Evolutionary conservation across 2,797 vertebrate species (phyloP).

Genomic region (Macropus fuliginosus): DNA sequence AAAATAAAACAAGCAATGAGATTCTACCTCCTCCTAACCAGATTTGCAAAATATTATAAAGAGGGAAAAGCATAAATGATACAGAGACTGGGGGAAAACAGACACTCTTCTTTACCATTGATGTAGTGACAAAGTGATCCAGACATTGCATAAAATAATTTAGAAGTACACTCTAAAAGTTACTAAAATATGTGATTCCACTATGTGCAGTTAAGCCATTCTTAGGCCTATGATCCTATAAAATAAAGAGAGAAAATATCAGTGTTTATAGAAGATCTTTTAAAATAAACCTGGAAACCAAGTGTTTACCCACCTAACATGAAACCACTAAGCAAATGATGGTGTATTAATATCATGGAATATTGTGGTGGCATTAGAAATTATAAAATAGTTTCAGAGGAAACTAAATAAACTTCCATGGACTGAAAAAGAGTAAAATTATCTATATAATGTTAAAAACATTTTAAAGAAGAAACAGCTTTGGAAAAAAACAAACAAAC

Average conservation of each 20-base stretch:
- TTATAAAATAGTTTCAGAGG: background rate
- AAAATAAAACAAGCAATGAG: background rate
- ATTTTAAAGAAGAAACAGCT: background rate
- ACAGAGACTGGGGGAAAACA: background rate
- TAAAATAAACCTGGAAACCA: background rate
- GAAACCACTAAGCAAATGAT: background rate
- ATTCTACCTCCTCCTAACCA: background rate
- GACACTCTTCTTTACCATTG: background rate
- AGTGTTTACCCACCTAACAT: background rate
- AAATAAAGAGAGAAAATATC: background rate
- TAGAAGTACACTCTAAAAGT: background rate
- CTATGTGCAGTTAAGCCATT: background rate
- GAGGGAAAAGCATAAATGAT: background rate
- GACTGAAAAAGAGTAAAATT: background rate
- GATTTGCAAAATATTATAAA: background rate
- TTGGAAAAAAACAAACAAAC: background rate
- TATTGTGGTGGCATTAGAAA: background rate
- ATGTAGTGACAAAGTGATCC: background rate
- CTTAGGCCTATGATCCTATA: background rate
- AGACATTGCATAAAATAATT: background rate
- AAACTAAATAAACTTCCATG: background rate
- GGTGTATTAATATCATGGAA: background rate
- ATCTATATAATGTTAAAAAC: background rate
- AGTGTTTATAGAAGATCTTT: background rate
- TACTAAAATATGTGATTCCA: background rate